Conservation (phyloP, 2,113 vertebrate genomes). For the Anoplopoma fimbria region DNA sequence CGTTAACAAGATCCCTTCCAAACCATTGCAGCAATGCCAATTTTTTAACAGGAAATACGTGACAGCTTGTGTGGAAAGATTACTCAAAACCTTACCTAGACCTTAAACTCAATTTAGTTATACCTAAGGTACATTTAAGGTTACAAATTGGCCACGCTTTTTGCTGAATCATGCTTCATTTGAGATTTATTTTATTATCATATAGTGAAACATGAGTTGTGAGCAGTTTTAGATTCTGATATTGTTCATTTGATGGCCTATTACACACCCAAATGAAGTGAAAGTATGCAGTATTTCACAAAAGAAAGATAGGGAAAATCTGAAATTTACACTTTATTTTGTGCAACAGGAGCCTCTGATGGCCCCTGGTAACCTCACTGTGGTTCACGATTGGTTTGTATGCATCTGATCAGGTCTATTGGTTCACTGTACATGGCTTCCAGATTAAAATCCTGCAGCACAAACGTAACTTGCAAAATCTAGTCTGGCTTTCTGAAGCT, state of each 20-base stretch:
- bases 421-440: not conserved
- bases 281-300: not conserved
- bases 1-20: not conserved
- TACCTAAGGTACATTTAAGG: not conserved
- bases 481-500: not conserved
- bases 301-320: not conserved
- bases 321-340: not conserved
- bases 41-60: conserved; percentile 8
- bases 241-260: not conserved
- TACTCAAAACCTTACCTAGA: not conserved
- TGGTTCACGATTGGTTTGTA: not conserved
- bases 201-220: not conserved
- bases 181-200: not conserved
- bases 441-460: not conserved
- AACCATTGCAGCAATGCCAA: not conserved
- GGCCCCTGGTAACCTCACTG: not conserved
- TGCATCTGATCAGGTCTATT: not conserved
- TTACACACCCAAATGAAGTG: not conserved
- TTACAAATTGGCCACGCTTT: not conserved
- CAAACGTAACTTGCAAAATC: not conserved
- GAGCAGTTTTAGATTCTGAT: not conserved
- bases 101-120: not conserved
- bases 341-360: not conserved
- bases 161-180: not conserved
- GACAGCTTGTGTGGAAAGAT: not conserved